Base-by-base conservation (phyloP, 64 coral and sea anemone genomes). In the Cladopsammia gracilis region DNA sequence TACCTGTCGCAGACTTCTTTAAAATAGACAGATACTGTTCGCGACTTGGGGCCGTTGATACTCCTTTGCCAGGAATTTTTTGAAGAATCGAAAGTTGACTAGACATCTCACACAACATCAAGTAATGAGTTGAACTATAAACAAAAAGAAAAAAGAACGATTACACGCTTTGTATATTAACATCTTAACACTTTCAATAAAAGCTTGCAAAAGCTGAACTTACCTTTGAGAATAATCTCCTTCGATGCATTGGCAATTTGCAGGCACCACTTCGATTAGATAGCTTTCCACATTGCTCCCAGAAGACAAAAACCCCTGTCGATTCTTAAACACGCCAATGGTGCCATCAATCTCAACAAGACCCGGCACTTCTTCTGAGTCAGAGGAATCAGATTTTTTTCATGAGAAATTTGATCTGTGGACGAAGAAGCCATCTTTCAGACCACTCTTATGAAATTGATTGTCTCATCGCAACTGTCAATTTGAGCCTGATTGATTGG, bases 1-100 rank as follows among this genome's bases (percentile, higher is more conserved):
- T 81, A 81, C 58, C 58, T 16, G 49, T 81, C 54, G 42, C 78
- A 81, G 52, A 81, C 50, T 24, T 81, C 78, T 50, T 81, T 81
- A 24, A 81, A 81, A 47, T 81, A 81, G 78, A 53, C 22, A 81
- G 53, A 59, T 81, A 81, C 52, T 81, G 78, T 9, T 81, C 78
- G 8, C 26, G 14, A 19, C 78, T 81, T 59, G 78, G 78, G 10
- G 52, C 59, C 3, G 78, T 81, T 53, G 20, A 60, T 25, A 81
- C 1, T 45, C 78, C 59, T 59, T 81, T 81, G 10, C 53, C 52
- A 25, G 78, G 59, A 34, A 81, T 62, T 59, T 59, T 45, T 6
- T 7, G 7, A 4, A 81, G 53, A 22, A 81, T 81, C 6, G n/a
- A 24, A 9, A 59, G n/a, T 26, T 81, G 78, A 7, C 51, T 12